Conservation (phyloP, 2,113 vertebrate genomes). For the Bubo scandiacus region DNA sequence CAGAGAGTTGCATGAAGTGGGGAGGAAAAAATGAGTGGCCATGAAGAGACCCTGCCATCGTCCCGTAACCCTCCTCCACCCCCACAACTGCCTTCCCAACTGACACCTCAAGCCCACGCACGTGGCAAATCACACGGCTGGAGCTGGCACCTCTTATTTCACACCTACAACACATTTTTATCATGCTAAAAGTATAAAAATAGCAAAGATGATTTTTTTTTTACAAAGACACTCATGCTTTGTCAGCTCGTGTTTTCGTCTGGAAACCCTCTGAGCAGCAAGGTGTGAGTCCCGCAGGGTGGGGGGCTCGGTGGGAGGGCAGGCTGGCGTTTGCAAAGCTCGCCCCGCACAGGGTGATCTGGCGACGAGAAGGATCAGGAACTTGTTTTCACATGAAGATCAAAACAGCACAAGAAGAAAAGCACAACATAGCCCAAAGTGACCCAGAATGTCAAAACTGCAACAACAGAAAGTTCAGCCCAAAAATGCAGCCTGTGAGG, state of each 20-base stretch:
- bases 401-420: conserved; percentile 47
- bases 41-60: rapidly evolving
- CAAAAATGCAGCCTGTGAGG: conserved; percentile 13
- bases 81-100: neutral
- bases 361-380: neutral
- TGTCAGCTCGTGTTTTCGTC: neutral
- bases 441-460: neutral
- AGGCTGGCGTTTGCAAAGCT: conserved; percentile 20
- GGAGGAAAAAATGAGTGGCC: neutral
- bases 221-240: neutral
- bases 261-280: neutral
- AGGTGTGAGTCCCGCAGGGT: neutral
- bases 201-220: neutral
- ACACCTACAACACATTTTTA: neutral
- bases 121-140: rapidly evolving
- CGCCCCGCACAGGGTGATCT: neutral
- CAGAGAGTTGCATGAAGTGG: neutral
- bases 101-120: neutral
- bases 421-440: conserved; percentile 53
- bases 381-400: conserved; percentile 53
- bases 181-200: conserved; percentile 21
- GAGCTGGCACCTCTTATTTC: neutral
- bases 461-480: conserved; percentile 44
- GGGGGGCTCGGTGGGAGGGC: neutral
- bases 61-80: neutral